Percentiles rank a stretch among this genome's conserved stretches.
These are phyloP conservation scores for Myopa tessellatipennis DNA, from an alignment of 2,888 invertebrate genomes.

Conservation along the genomic window DNA sequence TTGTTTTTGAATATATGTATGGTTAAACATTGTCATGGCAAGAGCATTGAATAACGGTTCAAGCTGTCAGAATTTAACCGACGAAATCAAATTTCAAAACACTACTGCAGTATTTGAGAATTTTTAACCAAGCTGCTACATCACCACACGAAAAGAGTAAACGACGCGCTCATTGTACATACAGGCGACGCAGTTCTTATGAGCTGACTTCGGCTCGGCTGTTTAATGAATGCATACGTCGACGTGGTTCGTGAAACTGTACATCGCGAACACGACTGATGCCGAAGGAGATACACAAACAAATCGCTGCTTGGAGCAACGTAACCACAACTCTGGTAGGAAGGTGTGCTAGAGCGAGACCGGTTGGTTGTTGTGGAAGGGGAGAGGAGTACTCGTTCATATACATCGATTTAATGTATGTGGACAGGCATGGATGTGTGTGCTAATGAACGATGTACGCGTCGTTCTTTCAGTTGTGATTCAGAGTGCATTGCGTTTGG, in stretches of 20 bases:
- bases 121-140: too few relatives aligned
- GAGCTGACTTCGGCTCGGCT: constrained; percentile 3
- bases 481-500: constrained; percentile 26
- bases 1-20: too few relatives aligned
- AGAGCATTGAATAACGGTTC: too few relatives aligned
- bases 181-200: background rate
- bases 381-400: background rate
- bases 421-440: constrained; percentile 16
- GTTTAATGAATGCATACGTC: constrained; percentile 36
- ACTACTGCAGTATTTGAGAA: too few relatives aligned
- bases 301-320: background rate
- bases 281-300: background rate
- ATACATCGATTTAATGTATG: constrained; percentile 37
- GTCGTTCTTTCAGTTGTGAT: constrained; percentile 29
- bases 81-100: too few relatives aligned
- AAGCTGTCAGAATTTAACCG: too few relatives aligned
- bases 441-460: constrained; percentile 30
- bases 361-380: background rate
- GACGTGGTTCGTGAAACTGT: constrained; percentile 27
- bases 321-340: background rate
- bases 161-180: background rate
- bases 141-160: too few relatives aligned
- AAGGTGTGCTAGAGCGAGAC: background rate
- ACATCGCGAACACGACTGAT: constrained; percentile 5
- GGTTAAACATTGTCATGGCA: too few relatives aligned